Percentiles rank a stretch among this genome's conserved stretches.
phyloP scores from a whole-genome alignment of 2,797 vertebrate species.

The Sebastes kiyomatsui region DNA sequence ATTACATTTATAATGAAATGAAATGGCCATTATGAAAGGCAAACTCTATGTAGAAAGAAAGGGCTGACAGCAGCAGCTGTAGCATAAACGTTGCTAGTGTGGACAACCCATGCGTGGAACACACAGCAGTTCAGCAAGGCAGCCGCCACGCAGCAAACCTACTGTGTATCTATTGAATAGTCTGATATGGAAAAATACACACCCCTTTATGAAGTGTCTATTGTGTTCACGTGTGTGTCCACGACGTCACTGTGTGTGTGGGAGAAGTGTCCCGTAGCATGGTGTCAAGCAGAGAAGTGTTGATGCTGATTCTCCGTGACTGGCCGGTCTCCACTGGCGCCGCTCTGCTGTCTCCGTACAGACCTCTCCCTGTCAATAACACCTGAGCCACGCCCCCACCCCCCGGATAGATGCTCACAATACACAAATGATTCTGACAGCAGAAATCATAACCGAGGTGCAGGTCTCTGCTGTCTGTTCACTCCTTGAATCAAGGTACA shows the following conservation, averaged over 20 bases:
- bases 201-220: not conserved
- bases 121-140: too few species aligned
- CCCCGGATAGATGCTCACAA: conserved; percentile 10
- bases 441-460: conserved; percentile 18
- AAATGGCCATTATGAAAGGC: too few species aligned
- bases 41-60: too few species aligned
- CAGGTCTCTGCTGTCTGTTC: conserved; percentile 24
- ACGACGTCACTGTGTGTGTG: not conserved
- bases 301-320: conserved; percentile 53
- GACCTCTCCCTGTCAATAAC: conserved; percentile 27
- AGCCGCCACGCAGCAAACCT: not conserved
- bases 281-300: conserved; percentile 31
- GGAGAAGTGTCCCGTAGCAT: conserved; percentile 21
- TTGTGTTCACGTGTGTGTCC: not conserved
- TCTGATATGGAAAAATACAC: not conserved
- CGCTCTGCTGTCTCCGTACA: conserved; percentile 19
- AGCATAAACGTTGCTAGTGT: too few species aligned
- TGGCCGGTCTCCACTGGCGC: conserved; percentile 24
- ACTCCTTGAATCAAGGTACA: not conserved
- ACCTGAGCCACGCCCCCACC: not conserved
- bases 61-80: too few species aligned
- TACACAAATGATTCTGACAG: conserved; percentile 32
- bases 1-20: too few species aligned
- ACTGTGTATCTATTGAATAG: not conserved
- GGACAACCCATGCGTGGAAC: too few species aligned